These are phyloP conservation scores for Gobius niger DNA, from an alignment of 2,113 vertebrate genomes.

Conservation along the genomic window DNA sequence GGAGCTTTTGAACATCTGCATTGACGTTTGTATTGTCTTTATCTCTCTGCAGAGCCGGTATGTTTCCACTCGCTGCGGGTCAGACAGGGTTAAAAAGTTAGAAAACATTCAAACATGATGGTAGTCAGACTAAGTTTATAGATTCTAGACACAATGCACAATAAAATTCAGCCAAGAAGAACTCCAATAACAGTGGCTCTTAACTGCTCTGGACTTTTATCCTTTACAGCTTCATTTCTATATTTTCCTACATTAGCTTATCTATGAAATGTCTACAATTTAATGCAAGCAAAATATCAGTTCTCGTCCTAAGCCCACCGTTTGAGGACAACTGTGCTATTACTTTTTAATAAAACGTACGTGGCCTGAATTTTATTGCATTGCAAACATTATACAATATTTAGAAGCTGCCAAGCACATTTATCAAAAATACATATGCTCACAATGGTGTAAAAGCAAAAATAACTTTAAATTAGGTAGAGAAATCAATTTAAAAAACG, in stretches of 20 bases:
- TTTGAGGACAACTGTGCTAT: not conserved
- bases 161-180: conserved; percentile 15
- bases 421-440: not conserved
- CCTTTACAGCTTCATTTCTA: no score
- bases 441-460: conserved; percentile 8
- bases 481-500: not conserved
- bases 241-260: no score
- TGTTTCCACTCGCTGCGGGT: conserved; percentile 89
- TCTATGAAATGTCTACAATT: not conserved
- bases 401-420: conserved; percentile 2
- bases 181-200: not conserved
- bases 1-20: conserved; percentile 96
- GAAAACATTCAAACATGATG: not conserved
- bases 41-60: conserved; percentile 94
- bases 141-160: conserved; percentile 22
- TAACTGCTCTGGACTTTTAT: not conserved
- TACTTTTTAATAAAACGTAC: not conserved
- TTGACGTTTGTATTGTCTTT: conserved; percentile 99
- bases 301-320: no score
- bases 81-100: conserved; percentile 5
- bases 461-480: not conserved
- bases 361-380: conserved; percentile 1
- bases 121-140: conserved; percentile 14
- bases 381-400: not conserved
- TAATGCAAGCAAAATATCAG: not conserved